Percentiles rank a stretch among this genome's conserved stretches.
Conservation (phyloP, 2,113 vertebrate genomes). For the Scytalopus superciliaris region DNA sequence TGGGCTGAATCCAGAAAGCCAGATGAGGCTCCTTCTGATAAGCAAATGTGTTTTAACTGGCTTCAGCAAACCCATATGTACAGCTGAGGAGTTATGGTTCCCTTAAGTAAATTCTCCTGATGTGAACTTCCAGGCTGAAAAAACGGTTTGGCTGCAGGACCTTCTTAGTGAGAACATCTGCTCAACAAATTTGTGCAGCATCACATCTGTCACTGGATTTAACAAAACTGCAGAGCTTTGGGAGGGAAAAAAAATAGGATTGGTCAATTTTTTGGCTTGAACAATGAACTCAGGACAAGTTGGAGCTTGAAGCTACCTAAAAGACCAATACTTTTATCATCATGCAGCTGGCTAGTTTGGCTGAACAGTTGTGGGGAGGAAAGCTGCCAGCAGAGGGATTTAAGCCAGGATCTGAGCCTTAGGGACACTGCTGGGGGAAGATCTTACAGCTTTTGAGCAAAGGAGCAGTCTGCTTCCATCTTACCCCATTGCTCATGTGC, state of each 20-base stretch:
- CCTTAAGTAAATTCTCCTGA: background rate
- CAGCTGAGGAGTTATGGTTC: background rate
- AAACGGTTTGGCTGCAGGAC: background rate
- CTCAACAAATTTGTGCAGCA: background rate
- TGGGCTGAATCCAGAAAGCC: background rate
- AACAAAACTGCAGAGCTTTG: background rate
- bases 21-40: conserved; percentile 2
- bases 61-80: background rate
- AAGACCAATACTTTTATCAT: background rate
- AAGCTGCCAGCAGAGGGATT: background rate
- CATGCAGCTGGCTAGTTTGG: background rate
- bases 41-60: background rate
- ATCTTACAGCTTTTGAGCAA: background rate
- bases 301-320: background rate
- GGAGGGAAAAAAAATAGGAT: background rate
- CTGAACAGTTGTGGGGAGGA: background rate
- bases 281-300: background rate
- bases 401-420: background rate
- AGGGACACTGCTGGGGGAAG: background rate
- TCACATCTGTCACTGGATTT: background rate
- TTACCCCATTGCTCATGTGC: background rate
- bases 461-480: background rate
- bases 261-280: background rate
- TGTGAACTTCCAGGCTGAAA: background rate
- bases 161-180: conserved; percentile 9